Conservation (phyloP, 1,140 invertebrate genomes). For the Coptotermes formosanus region DNA sequence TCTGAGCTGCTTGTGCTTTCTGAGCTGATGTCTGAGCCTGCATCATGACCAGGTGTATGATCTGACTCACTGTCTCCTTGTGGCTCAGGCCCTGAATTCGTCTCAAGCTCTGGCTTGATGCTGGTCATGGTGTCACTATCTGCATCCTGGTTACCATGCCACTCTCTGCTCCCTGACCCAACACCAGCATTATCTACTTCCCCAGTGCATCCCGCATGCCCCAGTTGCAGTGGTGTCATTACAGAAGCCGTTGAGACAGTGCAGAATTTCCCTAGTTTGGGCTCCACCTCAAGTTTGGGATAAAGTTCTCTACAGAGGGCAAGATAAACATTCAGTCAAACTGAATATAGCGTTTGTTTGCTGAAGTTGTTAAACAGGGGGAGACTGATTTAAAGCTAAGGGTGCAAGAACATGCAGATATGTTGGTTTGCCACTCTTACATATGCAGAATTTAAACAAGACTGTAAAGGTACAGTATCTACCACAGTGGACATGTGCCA, state of each 20-base stretch:
- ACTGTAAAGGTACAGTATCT: too few species aligned
- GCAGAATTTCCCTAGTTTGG: slow-evolving; percentile 62
- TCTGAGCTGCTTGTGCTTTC: neutral
- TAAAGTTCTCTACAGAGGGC: slow-evolving; percentile 59
- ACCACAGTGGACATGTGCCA: too few species aligned
- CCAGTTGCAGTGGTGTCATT: neutral
- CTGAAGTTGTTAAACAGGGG: too few species aligned
- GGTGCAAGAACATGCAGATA: too few species aligned
- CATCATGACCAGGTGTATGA: neutral
- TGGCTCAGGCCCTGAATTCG: neutral
- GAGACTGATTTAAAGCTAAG: too few species aligned
- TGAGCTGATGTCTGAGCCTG: too few species aligned
- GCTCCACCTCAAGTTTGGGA: slow-evolving; percentile 65
- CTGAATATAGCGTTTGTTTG: neutral
- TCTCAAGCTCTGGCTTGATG: neutral
- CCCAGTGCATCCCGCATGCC: slow-evolving; percentile 9
- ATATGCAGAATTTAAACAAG: too few species aligned
- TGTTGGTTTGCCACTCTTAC: too few species aligned
- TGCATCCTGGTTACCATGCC: neutral
- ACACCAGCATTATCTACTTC: slow-evolving; percentile 2
- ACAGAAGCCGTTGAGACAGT: slow-evolving; percentile 52
- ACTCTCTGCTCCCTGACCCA: neutral
- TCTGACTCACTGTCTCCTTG: neutral
- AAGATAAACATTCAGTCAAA: slow-evolving; percentile 28
- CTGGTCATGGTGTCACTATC: neutral